Evolutionary conservation across 2,797 vertebrate genomes (phyloP), one percentile per base, ranked within the genome.

Genomic region (Menidia menidia): DNA sequence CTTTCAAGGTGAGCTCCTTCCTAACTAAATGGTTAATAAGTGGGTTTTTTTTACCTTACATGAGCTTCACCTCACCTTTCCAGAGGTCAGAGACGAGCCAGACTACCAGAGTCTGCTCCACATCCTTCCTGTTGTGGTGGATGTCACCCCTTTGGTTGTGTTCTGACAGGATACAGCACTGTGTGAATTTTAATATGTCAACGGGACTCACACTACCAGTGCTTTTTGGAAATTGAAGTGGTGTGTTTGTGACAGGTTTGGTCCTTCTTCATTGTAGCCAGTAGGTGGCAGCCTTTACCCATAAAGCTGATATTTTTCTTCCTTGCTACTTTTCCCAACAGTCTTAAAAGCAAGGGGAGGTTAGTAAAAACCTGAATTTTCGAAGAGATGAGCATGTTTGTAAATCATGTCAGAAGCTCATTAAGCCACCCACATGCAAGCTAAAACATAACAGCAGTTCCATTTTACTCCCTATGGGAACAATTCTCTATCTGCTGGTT

Each of bases 271-370:
- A 7, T 48, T 53, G 41, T 59, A 8, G 31, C 43, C 79, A 74
- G 47, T 2, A 7, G 55, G 58, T 30, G 79, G 79, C 79, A 82
- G 71, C 52, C 53, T 58, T 57, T 52, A 63, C 35, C 66, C 11
- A 9, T 47, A 13, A 16, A 39, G 30, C 11, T 8, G 0, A 30
- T 10, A 16, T 52, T 25, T 10, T 16, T 48, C 15, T 43, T 41
- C 14, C 39, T 19, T 16, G 15, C 10, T 19, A 15, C 33, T 42
- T 18, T 14, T 31, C 31, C 31, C 6, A 25, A 13, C 12, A 52
- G 3, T 32, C 13, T 2, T 10, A 7, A 33, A 57, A 9, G 25
- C 9, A 31, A 59, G 11, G 11, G 5, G 31, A 47, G 10, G 30
- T 15, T 14, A 14, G 2, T 5, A 47, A 3, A 58, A 25, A 13